Evolutionary conservation across 2,113 vertebrate species (phyloP).

Genomic region (Amblyopsis rosae): DNA sequence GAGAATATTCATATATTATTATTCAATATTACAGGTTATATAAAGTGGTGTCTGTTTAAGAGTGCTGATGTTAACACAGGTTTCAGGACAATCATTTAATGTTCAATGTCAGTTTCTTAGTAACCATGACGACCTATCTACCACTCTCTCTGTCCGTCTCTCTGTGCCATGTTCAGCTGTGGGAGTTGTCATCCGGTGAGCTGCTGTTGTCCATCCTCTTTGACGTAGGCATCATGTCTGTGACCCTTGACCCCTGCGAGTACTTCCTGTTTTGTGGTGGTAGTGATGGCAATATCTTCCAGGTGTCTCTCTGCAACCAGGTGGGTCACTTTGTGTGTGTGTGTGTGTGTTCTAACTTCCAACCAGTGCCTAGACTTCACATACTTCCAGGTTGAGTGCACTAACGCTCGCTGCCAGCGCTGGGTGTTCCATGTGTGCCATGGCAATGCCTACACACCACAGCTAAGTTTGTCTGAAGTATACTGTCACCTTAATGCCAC

Average conservation of each 20-base stretch:
- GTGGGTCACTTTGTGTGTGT: constrained; percentile 67
- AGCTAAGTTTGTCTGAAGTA: too few relatives aligned
- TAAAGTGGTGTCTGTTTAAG: too few relatives aligned
- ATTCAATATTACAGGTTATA: too few relatives aligned
- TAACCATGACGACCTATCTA: background rate
- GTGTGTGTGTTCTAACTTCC: too few relatives aligned
- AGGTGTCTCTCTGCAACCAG: constrained; percentile 88
- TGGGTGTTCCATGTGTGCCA: too few relatives aligned
- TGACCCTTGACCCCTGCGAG: constrained; percentile 92
- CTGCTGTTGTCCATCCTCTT: constrained; percentile 91
- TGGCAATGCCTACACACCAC: too few relatives aligned
- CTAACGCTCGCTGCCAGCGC: too few relatives aligned
- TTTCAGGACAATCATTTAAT: background rate
- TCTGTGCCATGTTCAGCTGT: constrained; percentile 74
- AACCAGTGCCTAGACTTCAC: too few relatives aligned
- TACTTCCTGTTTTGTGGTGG: constrained; percentile 92
- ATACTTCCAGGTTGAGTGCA: too few relatives aligned
- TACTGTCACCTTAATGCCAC: too few relatives aligned
- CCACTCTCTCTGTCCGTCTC: background rate
- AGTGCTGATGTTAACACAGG: too few relatives aligned
- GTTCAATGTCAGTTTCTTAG: background rate
- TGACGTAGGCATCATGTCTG: constrained; percentile 88
- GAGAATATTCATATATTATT: too few relatives aligned
- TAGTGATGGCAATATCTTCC: constrained; percentile 91
- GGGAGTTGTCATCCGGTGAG: constrained; percentile 93